phyloP scores from a whole-genome alignment of 2,113 vertebrate genomes.

The Mola mola region DNA sequence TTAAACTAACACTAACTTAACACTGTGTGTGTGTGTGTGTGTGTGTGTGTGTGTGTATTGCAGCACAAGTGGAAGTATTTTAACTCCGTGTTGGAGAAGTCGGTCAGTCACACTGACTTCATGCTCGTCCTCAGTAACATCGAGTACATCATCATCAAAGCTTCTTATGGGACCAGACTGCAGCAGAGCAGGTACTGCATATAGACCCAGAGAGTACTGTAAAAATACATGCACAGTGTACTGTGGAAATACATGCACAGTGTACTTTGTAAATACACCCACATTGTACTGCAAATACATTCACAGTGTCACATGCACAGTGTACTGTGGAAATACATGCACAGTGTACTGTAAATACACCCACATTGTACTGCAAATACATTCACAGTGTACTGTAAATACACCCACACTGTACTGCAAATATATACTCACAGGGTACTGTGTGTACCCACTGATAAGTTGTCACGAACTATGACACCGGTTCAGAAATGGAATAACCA shows the following conservation, averaged over 20 bases:
- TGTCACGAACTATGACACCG: no score
- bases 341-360: not conserved
- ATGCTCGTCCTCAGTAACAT: conserved; percentile 89
- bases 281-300: not conserved
- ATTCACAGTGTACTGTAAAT: no score
- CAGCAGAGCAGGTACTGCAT: conserved; percentile 90
- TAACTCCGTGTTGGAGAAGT: conserved; percentile 88
- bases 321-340: not conserved
- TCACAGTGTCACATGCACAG: not conserved
- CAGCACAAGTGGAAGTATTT: conserved; percentile 95
- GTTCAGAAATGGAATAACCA: no score
- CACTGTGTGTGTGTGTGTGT: not conserved
- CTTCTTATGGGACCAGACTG: conserved; percentile 88
- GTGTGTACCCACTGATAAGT: no score
- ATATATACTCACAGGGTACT: no score
- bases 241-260: not conserved
- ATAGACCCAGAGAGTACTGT: not conserved
- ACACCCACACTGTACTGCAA: no score
- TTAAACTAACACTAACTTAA: not conserved
- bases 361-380: not conserved
- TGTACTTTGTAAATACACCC: not conserved
- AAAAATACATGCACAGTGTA: not conserved
- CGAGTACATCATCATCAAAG: conserved; percentile 92
- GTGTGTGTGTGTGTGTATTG: conserved; percentile 31
- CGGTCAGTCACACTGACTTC: conserved; percentile 88